These are phyloP conservation scores for Acromyrmex echinatior DNA, from an alignment of 1,140 invertebrate genomes.

Conservation along the genomic window DNA sequence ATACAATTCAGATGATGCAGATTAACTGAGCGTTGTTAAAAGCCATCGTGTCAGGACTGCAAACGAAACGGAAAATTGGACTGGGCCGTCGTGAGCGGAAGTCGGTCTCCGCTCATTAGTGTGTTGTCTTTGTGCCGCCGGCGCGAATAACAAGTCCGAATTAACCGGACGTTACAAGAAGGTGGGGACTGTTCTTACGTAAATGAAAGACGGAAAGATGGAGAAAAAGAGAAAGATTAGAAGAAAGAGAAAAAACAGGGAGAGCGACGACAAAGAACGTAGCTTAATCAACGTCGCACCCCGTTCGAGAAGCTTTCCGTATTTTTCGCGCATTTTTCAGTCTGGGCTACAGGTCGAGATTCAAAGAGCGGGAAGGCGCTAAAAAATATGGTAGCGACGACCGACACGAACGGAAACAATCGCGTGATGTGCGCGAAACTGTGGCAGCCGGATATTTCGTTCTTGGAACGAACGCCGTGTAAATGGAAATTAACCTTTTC, in stretches of 20 bases:
- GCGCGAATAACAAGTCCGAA: constrained; percentile 58
- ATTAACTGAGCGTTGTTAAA: constrained; percentile 47
- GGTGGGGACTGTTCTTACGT: neutral
- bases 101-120: constrained; percentile 54
- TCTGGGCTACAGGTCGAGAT: constrained; percentile 4
- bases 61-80: constrained; percentile 55
- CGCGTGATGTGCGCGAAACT: constrained; percentile 58
- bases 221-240: neutral
- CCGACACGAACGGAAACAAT: constrained; percentile 51
- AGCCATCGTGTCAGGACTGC: constrained; percentile 30
- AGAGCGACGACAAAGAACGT: constrained; percentile 12
- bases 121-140: constrained; percentile 57
- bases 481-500: constrained; percentile 55
- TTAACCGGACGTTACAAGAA: constrained; percentile 54
- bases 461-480: constrained; percentile 43
- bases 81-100: constrained; percentile 17
- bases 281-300: constrained; percentile 36
- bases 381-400: constrained; percentile 20
- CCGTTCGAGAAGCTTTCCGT: constrained; percentile 1
- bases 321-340: constrained; percentile 35
- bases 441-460: constrained; percentile 49
- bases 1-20: constrained; percentile 21
- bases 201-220: constrained; percentile 14
- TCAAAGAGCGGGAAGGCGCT: neutral
- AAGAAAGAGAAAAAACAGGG: neutral